These are phyloP conservation scores for Panulirus ornatus DNA, from an alignment of 1,140 invertebrate species.

Conservation along the genomic window DNA sequence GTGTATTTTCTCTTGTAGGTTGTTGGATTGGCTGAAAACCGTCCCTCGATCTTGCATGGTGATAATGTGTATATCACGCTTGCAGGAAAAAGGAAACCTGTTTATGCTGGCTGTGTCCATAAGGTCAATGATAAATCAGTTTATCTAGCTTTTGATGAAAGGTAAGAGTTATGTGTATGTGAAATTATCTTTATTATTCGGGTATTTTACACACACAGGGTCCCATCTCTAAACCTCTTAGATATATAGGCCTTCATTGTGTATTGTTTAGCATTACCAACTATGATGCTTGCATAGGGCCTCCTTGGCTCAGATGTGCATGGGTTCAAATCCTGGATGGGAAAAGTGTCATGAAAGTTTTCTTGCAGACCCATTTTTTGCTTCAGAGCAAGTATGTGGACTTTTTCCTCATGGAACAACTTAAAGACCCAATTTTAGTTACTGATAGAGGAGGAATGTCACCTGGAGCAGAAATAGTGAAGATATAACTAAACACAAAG, in stretches of 20 bases:
- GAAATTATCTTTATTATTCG: not conserved
- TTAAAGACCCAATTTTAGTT: too few relatives aligned
- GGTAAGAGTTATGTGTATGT: slow-evolving; percentile 4
- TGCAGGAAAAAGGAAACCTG: slow-evolving; percentile 12
- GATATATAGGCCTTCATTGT: not conserved
- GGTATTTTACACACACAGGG: not conserved
- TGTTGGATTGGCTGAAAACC: slow-evolving; percentile 44
- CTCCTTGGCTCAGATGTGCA: not conserved
- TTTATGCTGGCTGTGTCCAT: slow-evolving; percentile 52
- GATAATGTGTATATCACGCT: slow-evolving; percentile 46
- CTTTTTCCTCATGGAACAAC: too few relatives aligned
- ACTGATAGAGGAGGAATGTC: too few relatives aligned
- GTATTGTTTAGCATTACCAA: not conserved
- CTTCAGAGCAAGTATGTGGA: too few relatives aligned
- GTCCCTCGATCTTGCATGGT: slow-evolving; percentile 41
- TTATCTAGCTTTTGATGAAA: slow-evolving; percentile 22
- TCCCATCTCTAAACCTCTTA: too few relatives aligned
- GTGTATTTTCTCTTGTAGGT: not conserved
- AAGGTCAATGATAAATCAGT: slow-evolving; percentile 36
- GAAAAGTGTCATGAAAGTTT: too few relatives aligned
- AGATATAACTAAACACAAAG: too few relatives aligned
- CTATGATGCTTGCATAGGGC: not conserved
- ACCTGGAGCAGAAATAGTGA: too few relatives aligned
- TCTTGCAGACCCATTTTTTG: too few relatives aligned
- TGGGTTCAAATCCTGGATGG: not conserved